Percentiles rank a stretch among this genome's conserved stretches.
Conservation (phyloP, 2,797 vertebrate genomes). For the Phataginus tricuspis region DNA sequence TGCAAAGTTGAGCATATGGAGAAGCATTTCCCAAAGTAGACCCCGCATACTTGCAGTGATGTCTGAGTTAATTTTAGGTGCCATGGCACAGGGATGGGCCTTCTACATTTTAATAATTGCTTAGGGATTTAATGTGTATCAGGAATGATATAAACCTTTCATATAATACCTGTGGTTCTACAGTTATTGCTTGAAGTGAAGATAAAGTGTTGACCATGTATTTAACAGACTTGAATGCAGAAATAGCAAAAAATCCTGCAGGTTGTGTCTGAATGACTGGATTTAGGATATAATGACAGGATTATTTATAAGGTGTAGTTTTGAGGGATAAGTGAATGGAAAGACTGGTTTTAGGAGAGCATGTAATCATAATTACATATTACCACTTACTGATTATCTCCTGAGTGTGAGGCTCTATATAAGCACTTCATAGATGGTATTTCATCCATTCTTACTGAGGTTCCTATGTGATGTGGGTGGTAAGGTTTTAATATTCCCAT, state of each 20-base stretch:
- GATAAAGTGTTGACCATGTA: neutral
- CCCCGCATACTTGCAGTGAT: slow-evolving; percentile 3
- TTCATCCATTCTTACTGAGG: neutral
- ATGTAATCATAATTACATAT: neutral
- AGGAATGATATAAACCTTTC: slow-evolving; percentile 22
- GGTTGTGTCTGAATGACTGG: neutral
- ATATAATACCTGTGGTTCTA: neutral
- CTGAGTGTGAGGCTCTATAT: neutral
- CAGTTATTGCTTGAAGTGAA: neutral
- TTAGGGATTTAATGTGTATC: neutral
- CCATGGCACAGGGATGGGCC: neutral
- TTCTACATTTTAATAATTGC: slow-evolving; percentile 5
- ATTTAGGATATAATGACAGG: neutral
- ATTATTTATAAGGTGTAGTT: neutral
- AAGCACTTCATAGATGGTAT: neutral
- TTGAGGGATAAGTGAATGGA: neutral
- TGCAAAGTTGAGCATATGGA: slow-evolving; percentile 62
- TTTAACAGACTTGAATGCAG: neutral
- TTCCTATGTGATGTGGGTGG: neutral
- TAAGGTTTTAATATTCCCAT: neutral
- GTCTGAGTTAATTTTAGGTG: slow-evolving; percentile 52
- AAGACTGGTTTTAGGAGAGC: neutral
- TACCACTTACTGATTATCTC: neutral
- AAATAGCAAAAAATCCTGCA: neutral
- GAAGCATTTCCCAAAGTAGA: slow-evolving; percentile 57